Conservation (phyloP, 2,888 invertebrate species). For the Athrips mouffetella region DNA sequence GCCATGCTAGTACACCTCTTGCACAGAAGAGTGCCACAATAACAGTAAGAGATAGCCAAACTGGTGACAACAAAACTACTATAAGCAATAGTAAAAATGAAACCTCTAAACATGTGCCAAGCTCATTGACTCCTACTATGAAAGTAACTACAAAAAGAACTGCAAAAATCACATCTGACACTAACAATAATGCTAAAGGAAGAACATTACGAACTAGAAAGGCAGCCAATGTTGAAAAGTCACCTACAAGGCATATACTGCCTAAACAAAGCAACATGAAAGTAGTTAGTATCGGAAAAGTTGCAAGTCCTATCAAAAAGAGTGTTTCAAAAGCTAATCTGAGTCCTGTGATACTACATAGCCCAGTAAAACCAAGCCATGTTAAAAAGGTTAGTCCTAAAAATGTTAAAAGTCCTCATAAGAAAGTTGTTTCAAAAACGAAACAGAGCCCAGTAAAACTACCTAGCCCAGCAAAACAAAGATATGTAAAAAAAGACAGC, state of each 20-base stretch:
- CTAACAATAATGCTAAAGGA: constrained; percentile 5
- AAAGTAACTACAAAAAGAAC: not conserved
- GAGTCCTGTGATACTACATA: no score
- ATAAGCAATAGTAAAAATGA: not conserved
- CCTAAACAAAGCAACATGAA: no score
- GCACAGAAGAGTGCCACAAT: constrained; percentile 29
- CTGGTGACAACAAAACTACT: constrained; percentile 12
- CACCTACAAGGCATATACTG: no score
- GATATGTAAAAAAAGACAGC: no score
- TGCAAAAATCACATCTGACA: not conserved
- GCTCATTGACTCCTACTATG: not conserved
- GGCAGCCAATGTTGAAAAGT: not conserved
- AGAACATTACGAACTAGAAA: constrained; percentile 7
- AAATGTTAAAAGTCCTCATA: not conserved
- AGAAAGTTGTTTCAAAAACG: not conserved
- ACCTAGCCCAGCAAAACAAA: not conserved
- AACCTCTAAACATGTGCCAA: constrained; percentile 19
- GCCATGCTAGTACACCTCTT: constrained; percentile 59
- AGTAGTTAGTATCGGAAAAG: no score
- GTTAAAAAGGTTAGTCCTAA: no score
- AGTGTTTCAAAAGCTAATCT: no score
- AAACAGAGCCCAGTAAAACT: not conserved
- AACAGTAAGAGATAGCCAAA: no score
- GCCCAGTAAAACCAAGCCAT: no score
- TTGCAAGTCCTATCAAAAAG: not conserved